phyloP scores from a whole-genome alignment of 2,797 vertebrate species.

The Gallinago nigripennis region DNA sequence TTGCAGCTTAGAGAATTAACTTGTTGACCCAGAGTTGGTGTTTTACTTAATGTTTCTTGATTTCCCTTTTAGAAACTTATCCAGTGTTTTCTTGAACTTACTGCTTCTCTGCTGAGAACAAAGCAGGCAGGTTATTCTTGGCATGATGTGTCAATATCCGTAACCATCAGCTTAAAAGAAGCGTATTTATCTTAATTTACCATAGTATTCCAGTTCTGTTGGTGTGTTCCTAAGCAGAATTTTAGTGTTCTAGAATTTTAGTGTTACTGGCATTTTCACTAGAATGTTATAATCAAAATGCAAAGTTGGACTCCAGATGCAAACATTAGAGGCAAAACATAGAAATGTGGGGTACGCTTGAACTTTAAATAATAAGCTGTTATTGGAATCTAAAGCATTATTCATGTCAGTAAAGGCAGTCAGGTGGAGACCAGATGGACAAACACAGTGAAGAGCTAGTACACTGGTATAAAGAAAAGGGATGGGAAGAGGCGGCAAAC shows the following conservation, averaged over 20 bases:
- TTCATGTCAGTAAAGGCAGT: background rate
- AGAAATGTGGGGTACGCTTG: background rate
- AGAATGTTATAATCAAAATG: background rate
- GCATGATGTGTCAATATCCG: background rate
- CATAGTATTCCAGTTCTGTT: background rate
- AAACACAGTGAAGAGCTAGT: background rate
- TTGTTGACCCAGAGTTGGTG: background rate
- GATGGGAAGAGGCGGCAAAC: background rate
- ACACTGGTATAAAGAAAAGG: background rate
- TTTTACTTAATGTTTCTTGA: background rate
- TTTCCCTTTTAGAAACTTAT: background rate
- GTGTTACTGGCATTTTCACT: background rate
- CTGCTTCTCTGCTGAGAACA: background rate
- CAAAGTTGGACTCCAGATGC: background rate
- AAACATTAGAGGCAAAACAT: background rate
- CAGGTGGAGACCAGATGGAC: background rate
- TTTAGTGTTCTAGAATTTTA: background rate
- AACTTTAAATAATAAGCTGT: background rate
- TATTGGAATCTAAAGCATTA: background rate
- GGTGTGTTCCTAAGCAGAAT: background rate
- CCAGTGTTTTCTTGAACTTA: background rate
- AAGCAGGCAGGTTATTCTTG: background rate
- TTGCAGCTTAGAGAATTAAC: background rate
- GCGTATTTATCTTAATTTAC: background rate
- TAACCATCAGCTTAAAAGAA: background rate